phyloP scores from a whole-genome alignment of 2,797 vertebrate genomes.

The Silurus lanzhouensis region DNA sequence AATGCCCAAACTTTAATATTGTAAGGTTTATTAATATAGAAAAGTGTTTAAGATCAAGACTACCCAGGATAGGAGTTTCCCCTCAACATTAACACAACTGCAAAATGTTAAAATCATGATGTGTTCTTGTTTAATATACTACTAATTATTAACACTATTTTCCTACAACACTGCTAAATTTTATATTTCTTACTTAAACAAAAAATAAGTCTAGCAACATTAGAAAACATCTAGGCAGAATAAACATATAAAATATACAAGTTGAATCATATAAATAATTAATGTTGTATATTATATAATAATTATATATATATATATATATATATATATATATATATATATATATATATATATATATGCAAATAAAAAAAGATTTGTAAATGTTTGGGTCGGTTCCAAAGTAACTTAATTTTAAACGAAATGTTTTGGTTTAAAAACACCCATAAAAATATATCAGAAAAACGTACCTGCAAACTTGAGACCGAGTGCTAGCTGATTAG shows the following conservation, averaged over 20 bases:
- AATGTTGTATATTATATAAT: too few species aligned
- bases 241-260: background rate
- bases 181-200: background rate
- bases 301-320: too few species aligned
- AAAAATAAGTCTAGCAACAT: background rate
- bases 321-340: too few species aligned
- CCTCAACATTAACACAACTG: background rate
- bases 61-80: background rate
- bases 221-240: background rate
- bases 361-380: background rate
- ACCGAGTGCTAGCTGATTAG: background rate
- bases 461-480: background rate
- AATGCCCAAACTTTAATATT: background rate
- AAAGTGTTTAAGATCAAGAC: too few species aligned
- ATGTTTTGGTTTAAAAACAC: background rate
- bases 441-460: background rate
- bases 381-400: background rate
- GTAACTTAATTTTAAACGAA: background rate
- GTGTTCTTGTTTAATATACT: too few species aligned
- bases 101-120: background rate
- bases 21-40: too few species aligned
- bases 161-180: background rate
- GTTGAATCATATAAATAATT: too few species aligned
- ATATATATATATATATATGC: too few species aligned
- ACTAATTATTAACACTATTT: background rate